Evolutionary conservation across 1,140 invertebrate species (phyloP).

Genomic region (Zaprionus taronus): DNA sequence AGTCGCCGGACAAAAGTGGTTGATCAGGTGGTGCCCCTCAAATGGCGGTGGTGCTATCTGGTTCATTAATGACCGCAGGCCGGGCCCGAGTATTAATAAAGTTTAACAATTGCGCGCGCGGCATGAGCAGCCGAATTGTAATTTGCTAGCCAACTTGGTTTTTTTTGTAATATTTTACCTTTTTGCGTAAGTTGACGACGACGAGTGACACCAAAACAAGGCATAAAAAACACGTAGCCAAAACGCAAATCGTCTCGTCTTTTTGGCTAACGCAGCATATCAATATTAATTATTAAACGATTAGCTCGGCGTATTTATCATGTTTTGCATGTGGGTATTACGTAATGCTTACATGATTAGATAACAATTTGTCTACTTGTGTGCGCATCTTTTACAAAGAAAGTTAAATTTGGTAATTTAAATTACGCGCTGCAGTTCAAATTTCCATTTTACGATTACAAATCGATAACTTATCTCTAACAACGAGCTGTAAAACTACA

Average conservation of each 20-base stretch:
- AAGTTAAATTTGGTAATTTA: not conserved
- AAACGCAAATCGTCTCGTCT: conserved; percentile 41
- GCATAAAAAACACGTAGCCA: conserved; percentile 4
- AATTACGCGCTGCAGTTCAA: conserved; percentile 1
- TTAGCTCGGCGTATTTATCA: conserved; percentile 28
- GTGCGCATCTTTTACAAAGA: not conserved
- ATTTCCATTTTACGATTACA: not conserved
- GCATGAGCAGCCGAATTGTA: conserved; percentile 59
- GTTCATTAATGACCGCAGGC: conserved; percentile 67
- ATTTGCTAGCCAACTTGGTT: conserved; percentile 58
- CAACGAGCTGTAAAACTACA: too few relatives aligned
- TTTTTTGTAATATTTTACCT: conserved; percentile 32
- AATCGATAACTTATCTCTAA: not conserved
- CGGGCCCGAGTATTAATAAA: conserved; percentile 49
- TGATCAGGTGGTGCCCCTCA: conserved; percentile 53
- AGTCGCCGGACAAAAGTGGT: conserved; percentile 56
- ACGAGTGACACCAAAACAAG: conserved; percentile 21
- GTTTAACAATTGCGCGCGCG: conserved; percentile 64
- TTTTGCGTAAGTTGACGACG: conserved; percentile 63
- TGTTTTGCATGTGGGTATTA: conserved; percentile 8
- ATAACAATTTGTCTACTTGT: not conserved
- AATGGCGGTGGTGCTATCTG: conserved; percentile 59
- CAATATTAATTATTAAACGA: conserved; percentile 48
- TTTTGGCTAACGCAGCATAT: conserved; percentile 33
- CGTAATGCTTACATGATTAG: conserved; percentile 13